A percentile compares a stretch with the other conserved stretches of the same genome.
Evolutionary conservation across 92 coral and sea anemone species (phyloP).

Genomic region (Hydrozoanthus gracilis): DNA sequence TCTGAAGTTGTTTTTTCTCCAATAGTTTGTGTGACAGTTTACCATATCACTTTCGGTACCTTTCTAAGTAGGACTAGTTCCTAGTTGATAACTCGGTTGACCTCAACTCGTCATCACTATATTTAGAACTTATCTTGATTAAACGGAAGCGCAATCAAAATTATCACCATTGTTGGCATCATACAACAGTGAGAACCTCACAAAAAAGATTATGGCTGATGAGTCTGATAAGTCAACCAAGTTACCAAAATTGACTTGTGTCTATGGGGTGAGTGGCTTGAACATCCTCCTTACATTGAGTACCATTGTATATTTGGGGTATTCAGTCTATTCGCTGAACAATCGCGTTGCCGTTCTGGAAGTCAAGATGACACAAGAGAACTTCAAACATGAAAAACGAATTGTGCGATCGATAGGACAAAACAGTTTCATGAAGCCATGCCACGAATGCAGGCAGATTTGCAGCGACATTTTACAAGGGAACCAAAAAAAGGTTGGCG

Average conservation of each 20-base stretch:
- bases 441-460: neutral
- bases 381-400: neutral
- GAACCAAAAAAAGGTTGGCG: neutral
- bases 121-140: no score
- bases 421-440: constrained; percentile 3
- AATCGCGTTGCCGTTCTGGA: constrained; percentile 1
- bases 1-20: no score
- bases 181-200: no score
- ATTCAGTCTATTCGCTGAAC: constrained; percentile 18
- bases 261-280: constrained; percentile 26
- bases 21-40: no score
- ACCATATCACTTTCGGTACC: no score
- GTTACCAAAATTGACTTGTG: neutral
- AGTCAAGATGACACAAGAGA: constrained; percentile 2
- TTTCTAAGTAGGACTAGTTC: no score
- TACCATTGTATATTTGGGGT: constrained; percentile 6
- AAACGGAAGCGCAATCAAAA: no score
- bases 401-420: neutral
- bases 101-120: no score
- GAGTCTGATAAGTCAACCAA: neutral
- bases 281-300: constrained; percentile 21
- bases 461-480: constrained; percentile 1
- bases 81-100: no score
- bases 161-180: no score
- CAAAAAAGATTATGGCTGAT: no score